A percentile compares a stretch with the other conserved stretches of the same genome.
These are phyloP conservation scores for Dyspetes luteomarginatus DNA, from an alignment of 2,888 invertebrate genomes.

Conservation along the genomic window DNA sequence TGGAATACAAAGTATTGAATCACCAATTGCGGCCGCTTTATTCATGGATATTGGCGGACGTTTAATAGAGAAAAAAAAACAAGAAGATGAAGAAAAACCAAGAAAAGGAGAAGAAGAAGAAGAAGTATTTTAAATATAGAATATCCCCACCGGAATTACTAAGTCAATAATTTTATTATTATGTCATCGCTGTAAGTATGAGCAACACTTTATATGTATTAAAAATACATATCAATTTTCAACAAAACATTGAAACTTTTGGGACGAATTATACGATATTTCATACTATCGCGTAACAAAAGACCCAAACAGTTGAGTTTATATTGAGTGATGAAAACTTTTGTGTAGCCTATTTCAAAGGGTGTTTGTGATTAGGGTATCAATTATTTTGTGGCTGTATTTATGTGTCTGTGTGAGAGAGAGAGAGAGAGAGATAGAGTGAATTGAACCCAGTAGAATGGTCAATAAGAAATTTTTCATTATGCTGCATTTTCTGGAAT, in stretches of 20 bases:
- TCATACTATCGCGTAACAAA: slow-evolving; percentile 13
- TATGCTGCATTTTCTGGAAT: not conserved
- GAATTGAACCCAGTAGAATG: not conserved
- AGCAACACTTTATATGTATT: not conserved
- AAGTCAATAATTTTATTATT: slow-evolving; percentile 55
- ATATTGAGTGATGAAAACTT: not conserved
- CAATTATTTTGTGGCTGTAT: not conserved
- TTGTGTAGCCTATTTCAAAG: not conserved
- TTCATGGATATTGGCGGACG: slow-evolving; percentile 81
- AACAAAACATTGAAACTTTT: not conserved
- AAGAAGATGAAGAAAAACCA: not conserved
- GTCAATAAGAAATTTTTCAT: not conserved
- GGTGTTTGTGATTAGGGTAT: slow-evolving; percentile 10
- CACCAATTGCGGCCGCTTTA: slow-evolving; percentile 79
- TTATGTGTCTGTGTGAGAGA: not conserved
- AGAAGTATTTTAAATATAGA: not conserved
- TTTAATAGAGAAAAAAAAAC: slow-evolving; percentile 68
- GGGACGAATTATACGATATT: slow-evolving; percentile 23
- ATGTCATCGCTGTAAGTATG: not conserved
- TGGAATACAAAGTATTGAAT: slow-evolving; percentile 80
- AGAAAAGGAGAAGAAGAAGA: not conserved
- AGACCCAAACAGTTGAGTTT: slow-evolving; percentile 15
- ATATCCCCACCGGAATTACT: too few species aligned
- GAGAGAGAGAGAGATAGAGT: too few species aligned
- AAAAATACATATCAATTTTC: slow-evolving; percentile 47